Base-by-base conservation (phyloP, 2,797 vertebrate genomes). In the Graptemys geographica region DNA sequence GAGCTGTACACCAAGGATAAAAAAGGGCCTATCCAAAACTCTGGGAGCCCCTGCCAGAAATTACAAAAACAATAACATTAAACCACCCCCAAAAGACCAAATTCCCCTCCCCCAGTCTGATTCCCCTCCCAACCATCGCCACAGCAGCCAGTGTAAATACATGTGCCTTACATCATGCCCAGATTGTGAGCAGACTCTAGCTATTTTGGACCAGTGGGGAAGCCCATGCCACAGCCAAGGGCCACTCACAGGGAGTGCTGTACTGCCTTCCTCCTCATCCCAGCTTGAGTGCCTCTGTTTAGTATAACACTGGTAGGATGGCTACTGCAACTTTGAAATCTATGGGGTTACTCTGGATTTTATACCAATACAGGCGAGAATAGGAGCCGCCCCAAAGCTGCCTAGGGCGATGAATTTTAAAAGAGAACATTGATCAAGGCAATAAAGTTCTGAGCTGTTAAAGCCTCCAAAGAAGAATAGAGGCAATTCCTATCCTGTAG, bases 401-500 rank as follows among this genome's bases (percentile, higher is more conserved):
- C 90, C 28, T 3, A 8, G 3, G 6, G n/a, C 55, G 19, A 56
- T 90, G 80, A 78, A 78, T 93, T 93, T 89, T 83, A 90, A 91
- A 94, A 25, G n/a, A 57, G 0, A 0, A 78, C 37, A 3, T 65
- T 53, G 89, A 87, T 79, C 62, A 53, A 87, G n/a, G 49, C 76
- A 81, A 85, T 57, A 86, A 49, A 86, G 33, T 83, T 96, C 79
- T 15, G 79, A 89, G 16, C 59, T 93, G 11, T 92, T 89, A 69
- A 80, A 65, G 9, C 6, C 8, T 86, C 47, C 84, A 87, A 11
- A 5, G 72, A 92, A 82, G 91, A 87, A 82, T 44, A 13, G 56
- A 80, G 41, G 55, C 41, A 87, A 16, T 49, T 90, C 5, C 81
- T 91, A 19, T 87, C 94, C 80, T 74, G 27, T 69, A 69, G 44